Conservation (phyloP, 2,113 vertebrate species). For the Hippocampus guttulatus region DNA sequence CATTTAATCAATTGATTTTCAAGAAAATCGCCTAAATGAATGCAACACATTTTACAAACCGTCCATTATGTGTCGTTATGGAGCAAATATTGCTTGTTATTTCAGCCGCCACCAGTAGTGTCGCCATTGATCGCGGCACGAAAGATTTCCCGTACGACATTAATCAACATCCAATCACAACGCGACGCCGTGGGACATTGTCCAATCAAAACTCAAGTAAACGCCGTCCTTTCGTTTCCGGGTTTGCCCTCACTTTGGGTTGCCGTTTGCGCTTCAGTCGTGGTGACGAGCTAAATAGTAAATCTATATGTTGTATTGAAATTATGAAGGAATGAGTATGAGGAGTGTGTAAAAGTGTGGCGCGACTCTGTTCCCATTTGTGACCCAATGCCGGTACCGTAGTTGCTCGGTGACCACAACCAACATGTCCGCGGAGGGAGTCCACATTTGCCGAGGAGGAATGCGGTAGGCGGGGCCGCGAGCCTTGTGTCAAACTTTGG, state of each 20-base stretch:
- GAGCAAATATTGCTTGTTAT: not conserved
- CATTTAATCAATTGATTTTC: not conserved
- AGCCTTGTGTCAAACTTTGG: conserved; percentile 77
- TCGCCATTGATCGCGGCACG: conserved; percentile 3
- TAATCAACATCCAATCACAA: conserved; percentile 27
- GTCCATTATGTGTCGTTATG: conserved; percentile 27
- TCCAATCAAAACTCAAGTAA: conserved; percentile 36
- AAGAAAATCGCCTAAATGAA: not conserved
- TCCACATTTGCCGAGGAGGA: conserved; percentile 57
- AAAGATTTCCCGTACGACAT: not conserved
- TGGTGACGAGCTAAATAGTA: not conserved
- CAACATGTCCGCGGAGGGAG: conserved; percentile 60
- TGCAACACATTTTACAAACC: not conserved
- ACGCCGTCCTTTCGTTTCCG: not conserved
- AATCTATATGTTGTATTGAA: not conserved
- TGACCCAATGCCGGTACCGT: not conserved
- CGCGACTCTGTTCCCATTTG: not conserved
- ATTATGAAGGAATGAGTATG: not conserved
- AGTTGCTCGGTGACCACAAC: conserved; percentile 29
- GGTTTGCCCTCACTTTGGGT: not conserved
- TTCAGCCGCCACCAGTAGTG: conserved; percentile 18
- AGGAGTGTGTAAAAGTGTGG: too few species aligned
- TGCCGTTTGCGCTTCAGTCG: conserved; percentile 8
- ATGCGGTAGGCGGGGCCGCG: conserved; percentile 74
- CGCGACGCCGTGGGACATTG: not conserved